A percentile compares a stretch with the other conserved stretches of the same genome.
phyloP scores from a whole-genome alignment of 1,140 invertebrate genomes.

The Bombus difficillimus region DNA sequence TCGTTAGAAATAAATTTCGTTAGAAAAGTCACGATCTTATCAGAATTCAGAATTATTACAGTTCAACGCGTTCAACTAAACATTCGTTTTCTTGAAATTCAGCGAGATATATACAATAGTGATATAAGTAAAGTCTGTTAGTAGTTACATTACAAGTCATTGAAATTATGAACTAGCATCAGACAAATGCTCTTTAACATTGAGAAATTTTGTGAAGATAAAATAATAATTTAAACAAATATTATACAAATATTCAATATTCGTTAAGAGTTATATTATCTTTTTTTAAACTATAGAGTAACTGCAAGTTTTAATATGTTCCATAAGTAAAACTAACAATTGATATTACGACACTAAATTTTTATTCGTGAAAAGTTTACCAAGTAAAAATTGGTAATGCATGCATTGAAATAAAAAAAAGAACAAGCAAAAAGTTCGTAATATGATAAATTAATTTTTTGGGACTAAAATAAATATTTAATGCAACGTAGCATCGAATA shows the following conservation, averaged over 20 bases:
- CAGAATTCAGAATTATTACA: no score
- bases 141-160: background rate
- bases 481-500: background rate
- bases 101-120: background rate
- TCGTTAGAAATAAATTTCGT: background rate
- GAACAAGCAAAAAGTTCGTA: background rate
- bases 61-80: background rate
- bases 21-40: background rate
- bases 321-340: background rate
- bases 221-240: background rate
- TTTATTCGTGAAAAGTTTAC: background rate
- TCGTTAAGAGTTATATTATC: background rate
- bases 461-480: background rate
- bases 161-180: background rate
- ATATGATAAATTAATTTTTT: background rate
- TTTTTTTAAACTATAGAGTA: background rate
- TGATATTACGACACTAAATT: background rate
- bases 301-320: background rate
- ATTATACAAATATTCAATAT: background rate
- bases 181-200: background rate
- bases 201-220: background rate
- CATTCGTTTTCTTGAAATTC: background rate
- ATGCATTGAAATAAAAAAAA: background rate
- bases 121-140: background rate
- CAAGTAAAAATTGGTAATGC: background rate